Evolutionary conservation across 2,888 invertebrate genomes (phyloP).

Genomic region (Tiliacea citrago): DNA sequence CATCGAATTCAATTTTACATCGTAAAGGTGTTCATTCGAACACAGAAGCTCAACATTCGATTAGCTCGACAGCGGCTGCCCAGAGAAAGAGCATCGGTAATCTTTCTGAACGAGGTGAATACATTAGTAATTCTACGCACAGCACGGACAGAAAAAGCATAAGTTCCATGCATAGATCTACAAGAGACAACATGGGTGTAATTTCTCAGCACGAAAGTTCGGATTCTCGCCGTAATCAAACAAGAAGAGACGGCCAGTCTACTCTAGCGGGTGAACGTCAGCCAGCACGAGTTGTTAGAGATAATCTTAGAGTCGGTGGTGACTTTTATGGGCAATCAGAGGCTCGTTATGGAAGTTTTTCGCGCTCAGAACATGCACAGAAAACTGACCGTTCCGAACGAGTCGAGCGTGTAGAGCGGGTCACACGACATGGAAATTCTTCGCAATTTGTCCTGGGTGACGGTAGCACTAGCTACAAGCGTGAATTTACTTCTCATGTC

Average conservation of each 20-base stretch:
- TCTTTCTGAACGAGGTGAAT: slow-evolving; percentile 93
- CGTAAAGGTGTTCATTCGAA: slow-evolving; percentile 93
- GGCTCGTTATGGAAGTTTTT: slow-evolving; percentile 93
- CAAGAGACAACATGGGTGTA: slow-evolving; percentile 88
- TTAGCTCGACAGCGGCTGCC: slow-evolving; percentile 94
- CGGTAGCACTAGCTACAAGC: slow-evolving; percentile 93
- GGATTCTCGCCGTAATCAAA: slow-evolving; percentile 80
- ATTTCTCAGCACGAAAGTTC: slow-evolving; percentile 89
- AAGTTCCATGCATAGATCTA: slow-evolving; percentile 94
- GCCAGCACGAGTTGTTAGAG: slow-evolving; percentile 91
- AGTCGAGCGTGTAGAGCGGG: slow-evolving; percentile 91
- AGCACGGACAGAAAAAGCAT: slow-evolving; percentile 94
- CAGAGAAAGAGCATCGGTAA: slow-evolving; percentile 95
- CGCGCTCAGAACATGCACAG: slow-evolving; percentile 87
- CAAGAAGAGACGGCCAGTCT: slow-evolving; percentile 89
- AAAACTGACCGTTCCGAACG: slow-evolving; percentile 81
- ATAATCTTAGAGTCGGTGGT: slow-evolving; percentile 93
- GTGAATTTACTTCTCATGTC: slow-evolving; percentile 93
- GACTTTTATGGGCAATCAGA: slow-evolving; percentile 94
- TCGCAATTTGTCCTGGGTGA: slow-evolving; percentile 95
- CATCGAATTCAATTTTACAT: slow-evolving; percentile 94
- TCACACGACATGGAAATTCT: slow-evolving; percentile 92
- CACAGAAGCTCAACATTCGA: slow-evolving; percentile 94
- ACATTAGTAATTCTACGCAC: slow-evolving; percentile 92
- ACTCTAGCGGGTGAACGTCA: slow-evolving; percentile 91